Evolutionary conservation across 2,113 vertebrate species (phyloP).

Genomic region (Crotalus tigris): DNA sequence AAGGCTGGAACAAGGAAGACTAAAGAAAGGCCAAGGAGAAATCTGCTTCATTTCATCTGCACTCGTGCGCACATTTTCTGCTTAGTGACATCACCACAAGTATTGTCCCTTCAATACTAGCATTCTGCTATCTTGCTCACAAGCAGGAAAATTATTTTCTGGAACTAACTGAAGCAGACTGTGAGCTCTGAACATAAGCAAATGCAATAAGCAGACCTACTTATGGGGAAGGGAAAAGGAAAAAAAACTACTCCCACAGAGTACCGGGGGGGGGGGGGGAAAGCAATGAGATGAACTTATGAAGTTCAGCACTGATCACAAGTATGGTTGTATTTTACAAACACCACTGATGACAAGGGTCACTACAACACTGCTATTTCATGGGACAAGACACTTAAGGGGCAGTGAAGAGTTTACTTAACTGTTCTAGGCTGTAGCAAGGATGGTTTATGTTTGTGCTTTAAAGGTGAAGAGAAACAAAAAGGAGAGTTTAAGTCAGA

Average conservation of each 20-base stretch:
- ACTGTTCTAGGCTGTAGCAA: constrained; percentile 99
- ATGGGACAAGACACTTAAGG: constrained; percentile 74
- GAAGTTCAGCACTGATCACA: constrained; percentile 69
- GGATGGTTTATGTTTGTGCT: constrained; percentile 99
- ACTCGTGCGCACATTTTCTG: background rate
- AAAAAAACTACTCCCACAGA: constrained; percentile 72
- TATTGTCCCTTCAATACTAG: constrained; percentile 40
- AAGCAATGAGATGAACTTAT: constrained; percentile 73
- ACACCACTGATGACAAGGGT: constrained; percentile 76
- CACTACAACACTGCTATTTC: constrained; percentile 77
- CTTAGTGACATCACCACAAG: constrained; percentile 2
- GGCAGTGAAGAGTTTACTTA: constrained; percentile 89
- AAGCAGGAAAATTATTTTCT: constrained; percentile 24
- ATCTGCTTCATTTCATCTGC: constrained; percentile 3
- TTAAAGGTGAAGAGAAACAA: constrained; percentile 89
- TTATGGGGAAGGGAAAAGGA: constrained; percentile 41
- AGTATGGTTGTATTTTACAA: constrained; percentile 66
- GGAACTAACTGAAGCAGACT: constrained; percentile 22
- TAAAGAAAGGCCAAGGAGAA: constrained; percentile 21
- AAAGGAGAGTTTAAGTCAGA: constrained; percentile 98
- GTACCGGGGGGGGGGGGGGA: constrained; percentile 40
- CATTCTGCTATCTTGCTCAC: constrained; percentile 21
- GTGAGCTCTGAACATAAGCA: constrained; percentile 38
- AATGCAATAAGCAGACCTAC: constrained; percentile 23
- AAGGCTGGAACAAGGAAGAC: constrained; percentile 21